These are phyloP conservation scores for Pristiophorus japonicus DNA, from an alignment of 2,113 vertebrate genomes.

Conservation along the genomic window DNA sequence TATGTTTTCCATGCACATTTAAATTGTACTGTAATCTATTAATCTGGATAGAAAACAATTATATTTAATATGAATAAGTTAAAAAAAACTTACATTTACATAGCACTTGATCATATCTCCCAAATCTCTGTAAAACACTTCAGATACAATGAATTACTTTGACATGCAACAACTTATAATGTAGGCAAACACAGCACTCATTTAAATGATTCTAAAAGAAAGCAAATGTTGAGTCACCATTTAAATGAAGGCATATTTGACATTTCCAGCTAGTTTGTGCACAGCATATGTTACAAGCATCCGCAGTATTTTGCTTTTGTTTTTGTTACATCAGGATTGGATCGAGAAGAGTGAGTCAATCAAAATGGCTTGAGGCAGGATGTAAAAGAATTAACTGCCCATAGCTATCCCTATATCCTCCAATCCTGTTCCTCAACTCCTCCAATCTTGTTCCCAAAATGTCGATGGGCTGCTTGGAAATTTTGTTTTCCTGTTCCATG, in stretches of 20 bases:
- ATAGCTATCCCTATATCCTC: background rate
- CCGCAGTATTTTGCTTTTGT: no score
- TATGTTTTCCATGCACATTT: background rate
- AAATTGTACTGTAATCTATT: background rate
- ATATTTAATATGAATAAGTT: background rate
- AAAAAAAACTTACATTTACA: background rate
- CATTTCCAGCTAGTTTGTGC: background rate
- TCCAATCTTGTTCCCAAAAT: background rate
- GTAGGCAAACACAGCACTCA: background rate
- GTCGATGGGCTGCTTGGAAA: background rate
- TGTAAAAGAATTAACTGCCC: no score
- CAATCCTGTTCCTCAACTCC: background rate
- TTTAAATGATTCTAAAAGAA: background rate
- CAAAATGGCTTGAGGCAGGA: background rate
- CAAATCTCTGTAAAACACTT: background rate
- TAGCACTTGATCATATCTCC: background rate
- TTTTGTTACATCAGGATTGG: background rate
- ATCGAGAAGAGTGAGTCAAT: background rate
- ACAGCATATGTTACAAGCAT: background rate
- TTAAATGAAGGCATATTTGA: background rate
- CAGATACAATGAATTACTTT: no score
- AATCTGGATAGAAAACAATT: background rate
- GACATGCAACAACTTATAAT: background rate
- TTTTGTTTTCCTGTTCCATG: background rate
- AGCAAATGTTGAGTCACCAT: background rate